phyloP scores from a whole-genome alignment of 2,888 invertebrate genomes.

The Tanypteryx hageni region DNA sequence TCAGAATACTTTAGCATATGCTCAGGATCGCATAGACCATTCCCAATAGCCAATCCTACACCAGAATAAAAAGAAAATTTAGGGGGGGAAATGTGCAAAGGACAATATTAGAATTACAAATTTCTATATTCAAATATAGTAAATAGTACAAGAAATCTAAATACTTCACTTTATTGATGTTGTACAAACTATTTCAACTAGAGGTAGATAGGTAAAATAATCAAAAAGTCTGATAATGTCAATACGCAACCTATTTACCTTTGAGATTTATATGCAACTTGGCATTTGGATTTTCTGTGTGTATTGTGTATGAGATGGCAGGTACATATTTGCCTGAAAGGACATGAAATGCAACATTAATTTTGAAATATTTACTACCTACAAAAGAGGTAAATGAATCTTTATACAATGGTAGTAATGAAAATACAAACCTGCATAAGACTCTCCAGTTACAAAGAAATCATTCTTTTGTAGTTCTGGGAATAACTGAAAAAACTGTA shows the following conservation, averaged over 20 bases:
- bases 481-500: constrained; percentile 91
- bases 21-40: constrained; percentile 87
- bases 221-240: background rate
- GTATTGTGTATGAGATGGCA: constrained; percentile 85
- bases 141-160: background rate
- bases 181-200: background rate
- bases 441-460: constrained; percentile 94
- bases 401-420: background rate
- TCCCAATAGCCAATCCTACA: constrained; percentile 84
- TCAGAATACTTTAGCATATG: constrained; percentile 87
- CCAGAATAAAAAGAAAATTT: background rate
- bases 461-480: constrained; percentile 84
- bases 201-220: background rate
- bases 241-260: constrained; percentile 72
- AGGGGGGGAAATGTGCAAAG: no score
- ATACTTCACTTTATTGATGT: background rate
- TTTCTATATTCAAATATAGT: background rate
- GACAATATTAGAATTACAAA: background rate
- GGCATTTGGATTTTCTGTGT: constrained; percentile 80
- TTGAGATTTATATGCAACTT: constrained; percentile 82
- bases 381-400: background rate
- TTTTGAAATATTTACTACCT: background rate
- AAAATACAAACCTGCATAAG: constrained; percentile 84
- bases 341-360: background rate
- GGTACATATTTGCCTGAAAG: constrained; percentile 84